Percentiles rank a stretch among this genome's conserved stretches.
Evolutionary conservation across 1,140 invertebrate genomes (phyloP).

Genomic region (Vollenhovia emeryi): DNA sequence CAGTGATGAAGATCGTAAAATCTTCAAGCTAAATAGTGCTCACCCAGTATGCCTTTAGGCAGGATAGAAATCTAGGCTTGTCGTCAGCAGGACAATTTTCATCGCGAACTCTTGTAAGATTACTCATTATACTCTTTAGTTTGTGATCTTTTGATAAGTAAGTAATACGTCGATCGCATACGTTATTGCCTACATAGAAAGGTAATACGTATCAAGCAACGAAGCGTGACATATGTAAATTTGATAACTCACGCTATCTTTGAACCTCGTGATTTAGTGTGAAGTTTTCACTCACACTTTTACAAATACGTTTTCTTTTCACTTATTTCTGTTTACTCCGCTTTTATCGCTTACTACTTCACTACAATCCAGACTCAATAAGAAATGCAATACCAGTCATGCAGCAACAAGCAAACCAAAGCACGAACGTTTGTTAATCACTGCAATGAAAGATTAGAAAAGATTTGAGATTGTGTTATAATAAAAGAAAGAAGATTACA

Average conservation of each 20-base stretch:
- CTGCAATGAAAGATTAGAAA: constrained; percentile 32
- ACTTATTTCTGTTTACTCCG: neutral
- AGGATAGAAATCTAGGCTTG: constrained; percentile 64
- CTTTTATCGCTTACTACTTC: constrained; percentile 13
- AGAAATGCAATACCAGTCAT: constrained; percentile 29
- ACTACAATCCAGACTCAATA: constrained; percentile 3
- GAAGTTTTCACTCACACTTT: constrained; percentile 18
- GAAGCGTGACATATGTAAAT: constrained; percentile 53
- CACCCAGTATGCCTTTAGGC: constrained; percentile 64
- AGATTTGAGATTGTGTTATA: neutral
- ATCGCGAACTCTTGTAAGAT: constrained; percentile 44
- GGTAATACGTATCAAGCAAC: constrained; percentile 53
- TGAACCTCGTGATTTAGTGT: constrained; percentile 11
- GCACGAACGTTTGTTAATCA: constrained; percentile 15
- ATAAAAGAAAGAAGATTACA: neutral
- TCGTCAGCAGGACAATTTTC: constrained; percentile 51
- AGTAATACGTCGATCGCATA: constrained; percentile 52
- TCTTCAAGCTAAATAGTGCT: constrained; percentile 60
- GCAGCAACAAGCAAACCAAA: constrained; percentile 15
- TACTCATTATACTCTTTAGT: constrained; percentile 65
- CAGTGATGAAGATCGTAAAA: constrained; percentile 13
- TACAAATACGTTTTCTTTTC: constrained; percentile 15
- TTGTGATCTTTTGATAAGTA: constrained; percentile 54
- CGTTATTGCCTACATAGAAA: constrained; percentile 64
- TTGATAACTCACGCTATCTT: constrained; percentile 18